Percentiles rank a stretch among this genome's conserved stretches.
Conservation (phyloP, 2,888 invertebrate genomes). For the Zele albiditarsus region DNA sequence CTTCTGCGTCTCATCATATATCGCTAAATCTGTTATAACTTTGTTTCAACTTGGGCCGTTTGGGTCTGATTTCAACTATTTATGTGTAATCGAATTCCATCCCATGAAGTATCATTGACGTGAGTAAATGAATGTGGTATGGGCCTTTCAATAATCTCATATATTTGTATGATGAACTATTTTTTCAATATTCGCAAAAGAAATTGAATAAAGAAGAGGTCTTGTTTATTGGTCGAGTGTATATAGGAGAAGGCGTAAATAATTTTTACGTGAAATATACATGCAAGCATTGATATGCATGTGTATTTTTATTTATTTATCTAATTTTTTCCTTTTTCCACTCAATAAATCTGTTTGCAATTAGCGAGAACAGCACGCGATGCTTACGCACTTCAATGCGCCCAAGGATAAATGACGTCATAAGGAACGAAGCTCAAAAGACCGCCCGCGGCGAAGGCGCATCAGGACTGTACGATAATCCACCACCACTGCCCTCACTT, state of each 20-base stretch:
- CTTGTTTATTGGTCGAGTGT: neutral
- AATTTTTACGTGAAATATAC: neutral
- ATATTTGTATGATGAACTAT: neutral
- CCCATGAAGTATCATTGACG: constrained; percentile 4
- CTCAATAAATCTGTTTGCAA: constrained; percentile 72
- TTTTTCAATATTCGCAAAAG: neutral
- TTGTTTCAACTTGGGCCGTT: neutral
- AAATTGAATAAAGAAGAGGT: neutral
- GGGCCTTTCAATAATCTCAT: neutral
- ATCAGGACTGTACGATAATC: constrained; percentile 34
- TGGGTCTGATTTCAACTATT: neutral
- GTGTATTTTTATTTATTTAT: neutral
- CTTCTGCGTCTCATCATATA: constrained; percentile 16
- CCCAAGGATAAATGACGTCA: constrained; percentile 68
- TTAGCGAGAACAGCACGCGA: constrained; percentile 68
- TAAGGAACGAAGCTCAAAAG: constrained; percentile 62
- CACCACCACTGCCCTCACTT: constrained; percentile 11
- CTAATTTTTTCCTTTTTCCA: constrained; percentile 41
- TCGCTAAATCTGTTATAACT: neutral
- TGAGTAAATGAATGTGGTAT: constrained; percentile 16
- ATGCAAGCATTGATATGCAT: neutral
- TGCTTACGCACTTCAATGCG: constrained; percentile 49
- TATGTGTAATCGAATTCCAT: constrained; percentile 9
- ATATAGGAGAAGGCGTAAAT: neutral
- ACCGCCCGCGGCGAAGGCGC: constrained; percentile 51